These are phyloP conservation scores for Metallyticus violacea DNA, from an alignment of 2,888 invertebrate genomes.

Conservation along the genomic window DNA sequence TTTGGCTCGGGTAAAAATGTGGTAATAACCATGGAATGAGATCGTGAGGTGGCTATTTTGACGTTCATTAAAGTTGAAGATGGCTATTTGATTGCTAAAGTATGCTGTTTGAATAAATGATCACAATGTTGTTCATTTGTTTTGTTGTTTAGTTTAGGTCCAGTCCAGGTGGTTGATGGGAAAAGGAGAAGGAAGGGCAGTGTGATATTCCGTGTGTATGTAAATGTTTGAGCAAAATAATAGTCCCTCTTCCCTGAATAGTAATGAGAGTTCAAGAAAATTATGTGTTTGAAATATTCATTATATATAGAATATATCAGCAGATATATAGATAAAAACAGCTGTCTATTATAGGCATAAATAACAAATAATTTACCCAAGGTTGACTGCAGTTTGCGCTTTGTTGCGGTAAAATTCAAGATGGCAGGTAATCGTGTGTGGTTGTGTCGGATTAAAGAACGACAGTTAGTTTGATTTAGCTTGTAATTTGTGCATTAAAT, in stretches of 20 bases:
- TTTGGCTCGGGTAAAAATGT: neutral
- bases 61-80: neutral
- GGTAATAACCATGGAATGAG: neutral
- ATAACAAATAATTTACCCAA: neutral
- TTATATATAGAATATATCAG: neutral
- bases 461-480: neutral
- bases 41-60: neutral
- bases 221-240: neutral
- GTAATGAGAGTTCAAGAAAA: neutral
- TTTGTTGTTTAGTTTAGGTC: neutral
- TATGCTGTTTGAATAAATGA: neutral
- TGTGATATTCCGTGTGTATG: neutral
- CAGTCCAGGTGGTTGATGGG: neutral
- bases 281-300: neutral
- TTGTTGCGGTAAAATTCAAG: constrained; percentile 23
- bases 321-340: neutral
- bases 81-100: neutral
- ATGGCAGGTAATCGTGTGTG: constrained; percentile 15
- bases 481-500: neutral
- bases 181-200: neutral
- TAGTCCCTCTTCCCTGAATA: neutral
- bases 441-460: neutral
- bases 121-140: neutral
- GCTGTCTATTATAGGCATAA: neutral
- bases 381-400: constrained; percentile 3